These are phyloP conservation scores for Holacanthus passer DNA, from an alignment of 2,113 vertebrate species.

Conservation along the genomic window DNA sequence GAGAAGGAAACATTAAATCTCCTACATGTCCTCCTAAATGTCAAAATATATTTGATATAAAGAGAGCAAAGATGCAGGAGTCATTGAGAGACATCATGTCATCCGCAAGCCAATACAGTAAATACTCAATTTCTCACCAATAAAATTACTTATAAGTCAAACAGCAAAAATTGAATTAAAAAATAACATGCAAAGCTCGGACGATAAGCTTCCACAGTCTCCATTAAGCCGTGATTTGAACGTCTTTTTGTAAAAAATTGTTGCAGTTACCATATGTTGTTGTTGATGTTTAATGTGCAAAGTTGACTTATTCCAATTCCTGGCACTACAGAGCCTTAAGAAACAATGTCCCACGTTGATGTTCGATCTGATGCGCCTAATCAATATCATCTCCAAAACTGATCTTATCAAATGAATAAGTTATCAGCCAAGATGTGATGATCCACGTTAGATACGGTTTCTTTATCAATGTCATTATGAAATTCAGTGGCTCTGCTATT, in stretches of 20 bases:
- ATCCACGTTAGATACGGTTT: too few relatives aligned
- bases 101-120: too few relatives aligned
- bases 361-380: neutral
- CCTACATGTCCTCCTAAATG: neutral
- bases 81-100: too few relatives aligned
- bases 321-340: neutral
- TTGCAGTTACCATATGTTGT: too few relatives aligned
- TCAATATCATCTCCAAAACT: neutral
- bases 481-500: neutral
- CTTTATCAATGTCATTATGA: too few relatives aligned
- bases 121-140: too few relatives aligned
- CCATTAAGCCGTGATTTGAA: neutral
- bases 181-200: neutral
- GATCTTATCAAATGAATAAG: neutral
- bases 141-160: neutral
- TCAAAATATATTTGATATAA: too few relatives aligned
- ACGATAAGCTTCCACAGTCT: neutral
- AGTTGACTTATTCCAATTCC: neutral
- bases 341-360: neutral
- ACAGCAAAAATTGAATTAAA: neutral
- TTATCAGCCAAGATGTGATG: neutral
- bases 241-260: too few relatives aligned
- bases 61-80: too few relatives aligned
- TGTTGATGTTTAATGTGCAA: neutral
- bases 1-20: neutral